Base-by-base conservation (phyloP, 1,140 invertebrate genomes). In the Laodelphax striatellus region DNA sequence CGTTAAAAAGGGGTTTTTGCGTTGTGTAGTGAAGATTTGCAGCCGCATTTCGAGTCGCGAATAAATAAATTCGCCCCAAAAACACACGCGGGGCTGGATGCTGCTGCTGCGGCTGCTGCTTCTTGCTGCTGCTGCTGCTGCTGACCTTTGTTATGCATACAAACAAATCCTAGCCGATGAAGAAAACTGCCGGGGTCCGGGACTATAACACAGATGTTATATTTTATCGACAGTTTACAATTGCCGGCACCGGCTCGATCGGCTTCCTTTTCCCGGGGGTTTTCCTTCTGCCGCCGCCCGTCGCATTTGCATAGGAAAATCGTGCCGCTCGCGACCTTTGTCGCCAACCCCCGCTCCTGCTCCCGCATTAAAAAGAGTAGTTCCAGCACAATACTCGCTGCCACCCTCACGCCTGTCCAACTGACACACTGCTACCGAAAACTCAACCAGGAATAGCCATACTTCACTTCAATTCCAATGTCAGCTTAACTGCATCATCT, bases 151-250 rank as follows among this genome's bases (percentile, higher is more conserved):
- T 62, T 46, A 44, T 44, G 44, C 44, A 19, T 52, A 43, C 61
- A 62, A n/a, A n/a, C n/a, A n/a, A 58, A 62, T 62, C 61, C 61
- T 56, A 14, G 52, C 43, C 34, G 53, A 46, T n/a, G 21, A 55
- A n/a, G n/a, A n/a, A n/a, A n/a, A n/a, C n/a, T n/a, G n/a, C n/a
- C n/a, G n/a, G n/a, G n/a, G 24, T 28, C 6, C 28, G 38, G 52
- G 21, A 22, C 58, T 19, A 44, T 44, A 19, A 50, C 46, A 17
- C 62, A 34, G 60, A 54, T 62, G 60, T 62, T 64, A 64, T 64
- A 64, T 64, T 64, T 64, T 64, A 64, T 61, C 59, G 63, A 54
- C 52, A 64, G 58, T 63, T 59, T 58, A 59, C 57, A 31, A 42
- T 55, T 38, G 54, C 53, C 55, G 58, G 19, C 28, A 6, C 41